These are phyloP conservation scores for Onychomys arenicola DNA, from an alignment of 2,797 vertebrate genomes.

Conservation along the genomic window DNA sequence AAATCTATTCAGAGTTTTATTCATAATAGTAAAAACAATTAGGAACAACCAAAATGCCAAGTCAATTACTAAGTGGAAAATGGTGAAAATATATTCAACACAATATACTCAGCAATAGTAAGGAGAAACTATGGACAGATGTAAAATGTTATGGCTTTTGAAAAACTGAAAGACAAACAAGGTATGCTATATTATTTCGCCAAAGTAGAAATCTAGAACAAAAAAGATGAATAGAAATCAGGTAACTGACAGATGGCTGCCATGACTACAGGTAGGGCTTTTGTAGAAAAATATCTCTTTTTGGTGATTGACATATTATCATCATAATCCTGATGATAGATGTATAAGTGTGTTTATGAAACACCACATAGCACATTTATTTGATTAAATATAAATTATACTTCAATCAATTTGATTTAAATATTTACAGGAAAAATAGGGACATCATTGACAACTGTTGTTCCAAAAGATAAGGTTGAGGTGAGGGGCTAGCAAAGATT, in stretches of 20 bases:
- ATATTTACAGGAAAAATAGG: background rate
- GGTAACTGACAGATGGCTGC: background rate
- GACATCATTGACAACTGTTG: background rate
- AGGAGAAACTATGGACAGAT: background rate
- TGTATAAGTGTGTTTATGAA: background rate
- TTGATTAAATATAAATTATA: background rate
- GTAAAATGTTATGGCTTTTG: background rate
- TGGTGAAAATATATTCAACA: background rate
- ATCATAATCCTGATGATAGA: background rate
- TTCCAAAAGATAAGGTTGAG: background rate
- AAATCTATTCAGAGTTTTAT: background rate
- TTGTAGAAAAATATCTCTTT: background rate
- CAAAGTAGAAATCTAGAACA: background rate
- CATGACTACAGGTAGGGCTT: background rate
- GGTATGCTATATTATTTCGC: background rate
- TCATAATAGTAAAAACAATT: background rate
- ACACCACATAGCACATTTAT: background rate
- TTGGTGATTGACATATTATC: background rate
- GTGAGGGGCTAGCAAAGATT: background rate
- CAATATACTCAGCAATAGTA: background rate
- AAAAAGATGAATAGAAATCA: background rate
- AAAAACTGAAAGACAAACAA: background rate
- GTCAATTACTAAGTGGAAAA: background rate
- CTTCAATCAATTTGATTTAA: background rate
- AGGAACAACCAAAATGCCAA: background rate